phyloP scores from a whole-genome alignment of 1,140 invertebrate species.

The Trichomalopsis sarcophagae region DNA sequence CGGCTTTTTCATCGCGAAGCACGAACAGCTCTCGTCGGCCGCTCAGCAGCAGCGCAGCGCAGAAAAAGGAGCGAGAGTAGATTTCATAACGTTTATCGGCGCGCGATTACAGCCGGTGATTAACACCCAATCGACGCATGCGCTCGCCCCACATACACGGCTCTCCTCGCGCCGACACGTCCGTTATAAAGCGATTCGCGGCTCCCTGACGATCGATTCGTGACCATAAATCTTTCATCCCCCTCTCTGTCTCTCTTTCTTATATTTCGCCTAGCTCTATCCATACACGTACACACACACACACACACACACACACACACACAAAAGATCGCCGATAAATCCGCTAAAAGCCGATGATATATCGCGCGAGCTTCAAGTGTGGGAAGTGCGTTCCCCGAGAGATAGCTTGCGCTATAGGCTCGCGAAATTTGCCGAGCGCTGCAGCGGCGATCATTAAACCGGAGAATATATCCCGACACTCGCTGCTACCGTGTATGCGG shows the following conservation, averaged over 20 bases:
- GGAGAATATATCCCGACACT: no score
- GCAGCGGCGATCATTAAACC: no score
- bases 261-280: background rate
- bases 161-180: conserved; percentile 6
- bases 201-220: conserved; percentile 48
- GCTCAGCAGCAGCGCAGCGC: background rate
- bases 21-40: background rate
- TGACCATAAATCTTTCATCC: conserved; percentile 46
- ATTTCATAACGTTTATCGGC: conserved; percentile 50
- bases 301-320: no score
- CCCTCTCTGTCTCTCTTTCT: background rate
- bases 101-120: conserved; percentile 46
- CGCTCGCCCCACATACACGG: background rate
- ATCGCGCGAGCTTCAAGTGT: conserved; percentile 19
- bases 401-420: background rate
- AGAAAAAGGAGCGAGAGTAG: conserved; percentile 9
- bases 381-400: conserved; percentile 31
- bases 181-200: conserved; percentile 41
- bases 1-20: background rate
- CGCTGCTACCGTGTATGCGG: no score
- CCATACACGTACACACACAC: no score
- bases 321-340: conserved; percentile 26
- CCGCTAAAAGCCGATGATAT: conserved; percentile 36
- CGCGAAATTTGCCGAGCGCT: no score
- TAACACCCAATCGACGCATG: conserved; percentile 49